A percentile compares a stretch with the other conserved stretches of the same genome.
Conservation (phyloP, 2,797 vertebrate genomes). For the Pseudochaenichthys georgianus region DNA sequence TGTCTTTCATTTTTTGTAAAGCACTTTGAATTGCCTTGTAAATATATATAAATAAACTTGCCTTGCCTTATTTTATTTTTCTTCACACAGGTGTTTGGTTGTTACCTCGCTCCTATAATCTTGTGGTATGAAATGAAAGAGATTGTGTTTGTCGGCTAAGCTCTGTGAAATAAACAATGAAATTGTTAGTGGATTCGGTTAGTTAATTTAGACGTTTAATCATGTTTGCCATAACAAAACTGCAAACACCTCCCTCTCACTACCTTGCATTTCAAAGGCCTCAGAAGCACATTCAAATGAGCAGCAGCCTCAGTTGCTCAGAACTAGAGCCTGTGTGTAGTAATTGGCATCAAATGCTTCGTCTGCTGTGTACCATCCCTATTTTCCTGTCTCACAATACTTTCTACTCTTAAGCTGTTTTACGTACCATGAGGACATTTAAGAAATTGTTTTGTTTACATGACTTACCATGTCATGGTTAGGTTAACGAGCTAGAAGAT, state of each 20-base stretch:
- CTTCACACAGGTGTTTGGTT: neutral
- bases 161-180: neutral
- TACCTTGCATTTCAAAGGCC: conserved; percentile 58
- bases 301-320: conserved; percentile 42
- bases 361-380: conserved; percentile 20
- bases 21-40: too few relatives aligned
- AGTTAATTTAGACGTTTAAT: conserved; percentile 43
- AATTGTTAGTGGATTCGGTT: conserved; percentile 38
- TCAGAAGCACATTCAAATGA: conserved; percentile 35
- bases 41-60: too few relatives aligned
- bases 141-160: conserved; percentile 17
- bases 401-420: conserved; percentile 10
- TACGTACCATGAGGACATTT: neutral
- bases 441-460: conserved; percentile 1
- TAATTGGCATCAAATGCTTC: conserved; percentile 50
- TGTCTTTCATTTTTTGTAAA: too few relatives aligned
- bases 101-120: neutral
- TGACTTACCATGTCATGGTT: too few relatives aligned
- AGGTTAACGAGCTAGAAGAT: too few relatives aligned
- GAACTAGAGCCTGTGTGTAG: conserved; percentile 45
- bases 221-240: conserved; percentile 59
- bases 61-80: neutral
- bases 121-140: conserved; percentile 12
- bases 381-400: conserved; percentile 2
- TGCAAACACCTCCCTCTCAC: conserved; percentile 42